A percentile compares a stretch with the other conserved stretches of the same genome.
phyloP scores from a whole-genome alignment of 2,113 vertebrate species.

The Lophura nycthemera region DNA sequence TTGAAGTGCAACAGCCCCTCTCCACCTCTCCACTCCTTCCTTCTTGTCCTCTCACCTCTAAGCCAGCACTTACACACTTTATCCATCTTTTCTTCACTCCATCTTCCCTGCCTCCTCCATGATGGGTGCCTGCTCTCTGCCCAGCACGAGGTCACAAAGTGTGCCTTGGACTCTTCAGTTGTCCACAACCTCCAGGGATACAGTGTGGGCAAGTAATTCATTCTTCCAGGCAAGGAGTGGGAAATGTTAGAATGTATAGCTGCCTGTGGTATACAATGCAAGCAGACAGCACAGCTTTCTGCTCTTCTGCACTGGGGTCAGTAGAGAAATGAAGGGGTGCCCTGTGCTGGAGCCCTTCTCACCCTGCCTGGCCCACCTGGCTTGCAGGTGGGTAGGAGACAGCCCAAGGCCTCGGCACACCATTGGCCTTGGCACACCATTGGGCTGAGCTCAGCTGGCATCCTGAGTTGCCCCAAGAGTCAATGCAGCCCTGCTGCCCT shows the following conservation, averaged over 20 bases:
- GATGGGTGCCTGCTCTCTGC: not conserved
- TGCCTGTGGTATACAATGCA: not conserved
- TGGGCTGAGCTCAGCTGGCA: not conserved
- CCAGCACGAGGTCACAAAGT: not conserved
- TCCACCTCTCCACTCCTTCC: not conserved
- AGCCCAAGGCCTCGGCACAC: not conserved
- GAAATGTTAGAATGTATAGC: not conserved
- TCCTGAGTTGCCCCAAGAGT: not conserved
- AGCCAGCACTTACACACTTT: not conserved
- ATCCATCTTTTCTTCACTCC: not conserved
- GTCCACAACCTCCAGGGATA: not conserved
- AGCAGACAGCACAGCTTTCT: not conserved
- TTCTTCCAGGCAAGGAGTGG: not conserved
- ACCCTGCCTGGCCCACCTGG: rapidly evolving
- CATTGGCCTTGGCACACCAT: rapidly evolving
- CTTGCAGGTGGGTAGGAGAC: not conserved
- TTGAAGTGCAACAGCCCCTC: not conserved
- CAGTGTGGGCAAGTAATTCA: not conserved
- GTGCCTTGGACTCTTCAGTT: not conserved
- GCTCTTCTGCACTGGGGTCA: not conserved
- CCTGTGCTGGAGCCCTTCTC: not conserved
- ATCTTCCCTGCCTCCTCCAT: not conserved
- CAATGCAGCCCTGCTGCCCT: not conserved
- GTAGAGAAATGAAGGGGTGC: not conserved
- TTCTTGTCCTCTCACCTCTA: not conserved